Conservation (phyloP, 64 coral and sea anemone species). For the Exaiptasia diaphana region DNA sequence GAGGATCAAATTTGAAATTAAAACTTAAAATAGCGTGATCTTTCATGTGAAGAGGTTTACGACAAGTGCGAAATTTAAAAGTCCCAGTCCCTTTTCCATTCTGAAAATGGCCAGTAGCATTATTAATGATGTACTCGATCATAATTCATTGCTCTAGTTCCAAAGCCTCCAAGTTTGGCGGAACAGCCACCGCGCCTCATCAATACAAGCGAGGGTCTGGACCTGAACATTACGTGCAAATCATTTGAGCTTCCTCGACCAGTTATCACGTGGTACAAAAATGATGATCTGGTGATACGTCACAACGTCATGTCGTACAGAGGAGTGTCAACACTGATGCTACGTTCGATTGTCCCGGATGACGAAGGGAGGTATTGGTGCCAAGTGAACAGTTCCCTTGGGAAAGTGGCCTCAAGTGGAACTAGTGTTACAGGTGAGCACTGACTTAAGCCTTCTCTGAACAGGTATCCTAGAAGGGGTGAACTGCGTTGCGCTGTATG, state of each 20-base stretch:
- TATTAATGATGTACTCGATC: no score
- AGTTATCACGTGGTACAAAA: slow-evolving; percentile 42
- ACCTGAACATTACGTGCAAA: slow-evolving; percentile 11
- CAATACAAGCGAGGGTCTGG: not conserved
- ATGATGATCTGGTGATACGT: not conserved
- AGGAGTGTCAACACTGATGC: not conserved
- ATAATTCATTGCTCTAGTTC: not conserved
- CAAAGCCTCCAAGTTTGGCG: not conserved
- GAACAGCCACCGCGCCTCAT: not conserved
- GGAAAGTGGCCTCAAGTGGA: not conserved
- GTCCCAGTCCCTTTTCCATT: no score
- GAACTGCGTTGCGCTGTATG: no score
- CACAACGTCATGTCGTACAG: not conserved
- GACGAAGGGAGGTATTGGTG: slow-evolving; percentile 17
- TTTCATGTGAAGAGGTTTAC: no score
- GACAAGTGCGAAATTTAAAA: no score
- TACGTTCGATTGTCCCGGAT: not conserved
- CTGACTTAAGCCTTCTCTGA: no score
- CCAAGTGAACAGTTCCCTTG: not conserved
- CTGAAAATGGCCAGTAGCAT: no score
- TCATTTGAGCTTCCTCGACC: slow-evolving; percentile 24
- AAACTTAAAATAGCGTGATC: no score
- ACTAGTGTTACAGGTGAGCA: not conserved
- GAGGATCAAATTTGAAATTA: no score
- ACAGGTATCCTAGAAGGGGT: no score